A percentile compares a stretch with the other conserved stretches of the same genome.
phyloP scores from a whole-genome alignment of 1,140 invertebrate species.

The Saccostrea cuccullata region DNA sequence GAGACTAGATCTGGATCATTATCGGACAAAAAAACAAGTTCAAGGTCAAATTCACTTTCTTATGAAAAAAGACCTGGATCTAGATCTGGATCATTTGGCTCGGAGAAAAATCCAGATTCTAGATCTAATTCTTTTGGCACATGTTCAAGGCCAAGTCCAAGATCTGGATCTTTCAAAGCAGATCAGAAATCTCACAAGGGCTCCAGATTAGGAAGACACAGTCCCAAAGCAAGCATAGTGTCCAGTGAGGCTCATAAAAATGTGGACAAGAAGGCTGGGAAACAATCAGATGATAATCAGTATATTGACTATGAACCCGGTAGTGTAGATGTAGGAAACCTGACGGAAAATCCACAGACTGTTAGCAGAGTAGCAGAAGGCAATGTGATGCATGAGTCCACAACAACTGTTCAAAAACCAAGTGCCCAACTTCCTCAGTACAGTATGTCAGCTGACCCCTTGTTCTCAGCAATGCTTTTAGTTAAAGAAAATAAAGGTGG shows the following conservation, averaged over 20 bases:
- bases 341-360: neutral
- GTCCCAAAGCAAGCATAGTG: neutral
- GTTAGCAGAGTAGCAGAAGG: neutral
- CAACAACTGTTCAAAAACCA: conserved; percentile 8
- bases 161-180: conserved; percentile 14
- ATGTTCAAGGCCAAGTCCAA: neutral
- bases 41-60: neutral
- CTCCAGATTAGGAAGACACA: conserved; percentile 5
- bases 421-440: neutral
- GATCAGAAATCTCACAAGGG: neutral
- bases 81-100: conserved; percentile 19
- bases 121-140: neutral
- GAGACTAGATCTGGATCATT: neutral
- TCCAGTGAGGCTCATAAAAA: conserved; percentile 36
- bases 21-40: conserved; percentile 17
- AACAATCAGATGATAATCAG: conserved; percentile 42
- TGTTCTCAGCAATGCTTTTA: neutral
- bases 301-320: conserved; percentile 55
- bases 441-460: neutral
- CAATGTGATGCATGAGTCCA: conserved; percentile 21
- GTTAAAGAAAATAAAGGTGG: conserved; percentile 7
- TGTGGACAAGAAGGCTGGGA: conserved; percentile 16
- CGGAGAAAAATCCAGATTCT: conserved; percentile 37
- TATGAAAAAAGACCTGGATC: neutral
- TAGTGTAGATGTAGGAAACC: neutral